phyloP scores from a whole-genome alignment of 2,797 vertebrate species.

The Synanceia verrucosa region DNA sequence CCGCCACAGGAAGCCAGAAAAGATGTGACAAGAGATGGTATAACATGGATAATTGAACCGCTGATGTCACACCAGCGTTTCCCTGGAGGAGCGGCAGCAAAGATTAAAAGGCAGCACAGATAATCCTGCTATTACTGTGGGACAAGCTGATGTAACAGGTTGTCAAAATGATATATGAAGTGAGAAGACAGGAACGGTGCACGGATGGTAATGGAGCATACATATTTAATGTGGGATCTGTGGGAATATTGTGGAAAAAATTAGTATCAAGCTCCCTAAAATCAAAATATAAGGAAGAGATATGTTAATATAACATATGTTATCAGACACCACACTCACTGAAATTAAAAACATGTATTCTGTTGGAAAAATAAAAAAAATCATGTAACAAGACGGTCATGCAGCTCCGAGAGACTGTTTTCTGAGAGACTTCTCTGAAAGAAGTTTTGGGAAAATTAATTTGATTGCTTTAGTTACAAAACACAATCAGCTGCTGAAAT shows the following conservation, averaged over 20 bases:
- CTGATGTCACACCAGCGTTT: slow-evolving; percentile 48
- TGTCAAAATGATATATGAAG: slow-evolving; percentile 59
- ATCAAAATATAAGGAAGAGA: no score
- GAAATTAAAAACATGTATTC: not conserved
- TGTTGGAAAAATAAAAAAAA: not conserved
- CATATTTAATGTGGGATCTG: slow-evolving; percentile 1
- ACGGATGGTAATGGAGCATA: slow-evolving; percentile 1
- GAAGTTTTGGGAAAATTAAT: no score
- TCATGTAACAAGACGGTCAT: not conserved
- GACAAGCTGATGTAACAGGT: slow-evolving; percentile 68
- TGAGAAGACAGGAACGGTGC: slow-evolving; percentile 17
- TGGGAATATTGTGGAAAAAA: slow-evolving; percentile 3
- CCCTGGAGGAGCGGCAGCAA: slow-evolving; percentile 50
- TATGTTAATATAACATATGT: no score
- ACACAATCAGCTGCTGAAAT: no score
- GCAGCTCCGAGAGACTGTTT: not conserved
- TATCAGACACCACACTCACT: no score
- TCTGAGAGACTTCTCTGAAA: no score
- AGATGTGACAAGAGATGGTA: slow-evolving; percentile 50
- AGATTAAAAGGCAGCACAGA: slow-evolving; percentile 60
- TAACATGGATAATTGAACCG: slow-evolving; percentile 67
- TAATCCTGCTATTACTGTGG: slow-evolving; percentile 59
- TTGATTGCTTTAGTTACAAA: no score
- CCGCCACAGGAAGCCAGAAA: slow-evolving; percentile 15
- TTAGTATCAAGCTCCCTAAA: slow-evolving; percentile 2